These are phyloP conservation scores for Palaemon carinicauda DNA, from an alignment of 1,140 invertebrate genomes.

Conservation along the genomic window DNA sequence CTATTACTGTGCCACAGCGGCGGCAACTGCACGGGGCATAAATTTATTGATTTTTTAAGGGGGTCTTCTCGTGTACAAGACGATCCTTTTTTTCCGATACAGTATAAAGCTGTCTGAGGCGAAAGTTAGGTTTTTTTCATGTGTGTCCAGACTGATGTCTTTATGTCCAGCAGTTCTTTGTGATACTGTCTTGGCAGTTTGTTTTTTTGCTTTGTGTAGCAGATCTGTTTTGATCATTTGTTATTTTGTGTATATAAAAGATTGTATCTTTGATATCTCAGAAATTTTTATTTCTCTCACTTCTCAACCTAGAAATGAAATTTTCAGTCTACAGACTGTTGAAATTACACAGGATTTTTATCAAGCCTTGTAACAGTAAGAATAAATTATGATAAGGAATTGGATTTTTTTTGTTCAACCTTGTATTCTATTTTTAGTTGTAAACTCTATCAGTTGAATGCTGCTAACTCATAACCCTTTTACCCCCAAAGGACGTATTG, in stretches of 20 bases:
- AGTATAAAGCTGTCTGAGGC: neutral
- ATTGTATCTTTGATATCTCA: conserved; percentile 35
- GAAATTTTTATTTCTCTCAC: neutral
- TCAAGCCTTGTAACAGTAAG: conserved; percentile 43
- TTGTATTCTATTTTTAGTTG: too few species aligned
- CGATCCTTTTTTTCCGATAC: neutral
- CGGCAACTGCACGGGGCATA: neutral
- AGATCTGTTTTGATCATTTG: neutral
- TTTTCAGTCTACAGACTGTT: neutral
- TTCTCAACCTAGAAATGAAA: neutral
- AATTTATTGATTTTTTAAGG: neutral
- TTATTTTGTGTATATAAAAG: conserved; percentile 47
- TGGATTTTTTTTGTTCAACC: neutral
- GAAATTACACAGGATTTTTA: conserved; percentile 36
- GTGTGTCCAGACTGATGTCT: neutral
- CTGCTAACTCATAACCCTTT: too few species aligned
- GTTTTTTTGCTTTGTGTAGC: neutral
- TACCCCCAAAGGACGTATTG: too few species aligned
- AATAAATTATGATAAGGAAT: neutral
- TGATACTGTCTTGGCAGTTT: neutral
- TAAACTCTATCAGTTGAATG: too few species aligned
- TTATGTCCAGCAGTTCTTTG: neutral
- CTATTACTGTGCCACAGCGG: neutral
- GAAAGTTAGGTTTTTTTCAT: conserved; percentile 2
- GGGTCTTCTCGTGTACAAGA: neutral